These are phyloP conservation scores for Probosciger aterrimus DNA, from an alignment of 2,113 vertebrate species.

Conservation along the genomic window DNA sequence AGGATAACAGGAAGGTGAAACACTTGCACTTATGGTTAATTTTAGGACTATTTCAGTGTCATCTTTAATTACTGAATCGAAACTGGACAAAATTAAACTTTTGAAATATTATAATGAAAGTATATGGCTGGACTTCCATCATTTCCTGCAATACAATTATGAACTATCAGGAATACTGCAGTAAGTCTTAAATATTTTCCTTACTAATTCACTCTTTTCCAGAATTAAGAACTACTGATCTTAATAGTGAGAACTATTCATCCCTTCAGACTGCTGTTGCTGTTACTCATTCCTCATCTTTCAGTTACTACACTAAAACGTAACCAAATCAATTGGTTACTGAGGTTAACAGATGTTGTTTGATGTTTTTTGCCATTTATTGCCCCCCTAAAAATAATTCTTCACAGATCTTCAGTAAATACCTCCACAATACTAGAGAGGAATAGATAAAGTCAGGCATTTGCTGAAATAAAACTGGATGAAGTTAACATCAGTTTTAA, in stretches of 20 bases:
- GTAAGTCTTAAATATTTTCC: neutral
- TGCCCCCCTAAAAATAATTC: neutral
- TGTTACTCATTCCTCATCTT: neutral
- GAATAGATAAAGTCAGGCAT: neutral
- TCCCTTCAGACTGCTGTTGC: neutral
- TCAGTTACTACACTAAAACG: neutral
- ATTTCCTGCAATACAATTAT: neutral
- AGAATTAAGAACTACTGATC: neutral
- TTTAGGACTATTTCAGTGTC: neutral
- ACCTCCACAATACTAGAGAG: neutral
- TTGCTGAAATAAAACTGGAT: neutral
- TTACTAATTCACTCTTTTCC: neutral
- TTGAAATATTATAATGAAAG: neutral
- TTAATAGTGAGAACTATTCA: neutral
- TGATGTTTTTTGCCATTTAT: neutral
- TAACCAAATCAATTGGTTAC: neutral
- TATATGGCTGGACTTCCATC: neutral
- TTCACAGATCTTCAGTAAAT: neutral
- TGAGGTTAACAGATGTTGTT: neutral
- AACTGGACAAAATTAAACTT: neutral
- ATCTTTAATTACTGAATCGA: neutral
- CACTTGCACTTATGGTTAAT: neutral
- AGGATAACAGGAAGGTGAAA: neutral
- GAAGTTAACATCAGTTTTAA: neutral
- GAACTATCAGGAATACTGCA: neutral